A percentile compares a stretch with the other conserved stretches of the same genome.
Evolutionary conservation across 1,140 invertebrate species (phyloP).

Genomic region (Harlomillsia oculata): DNA sequence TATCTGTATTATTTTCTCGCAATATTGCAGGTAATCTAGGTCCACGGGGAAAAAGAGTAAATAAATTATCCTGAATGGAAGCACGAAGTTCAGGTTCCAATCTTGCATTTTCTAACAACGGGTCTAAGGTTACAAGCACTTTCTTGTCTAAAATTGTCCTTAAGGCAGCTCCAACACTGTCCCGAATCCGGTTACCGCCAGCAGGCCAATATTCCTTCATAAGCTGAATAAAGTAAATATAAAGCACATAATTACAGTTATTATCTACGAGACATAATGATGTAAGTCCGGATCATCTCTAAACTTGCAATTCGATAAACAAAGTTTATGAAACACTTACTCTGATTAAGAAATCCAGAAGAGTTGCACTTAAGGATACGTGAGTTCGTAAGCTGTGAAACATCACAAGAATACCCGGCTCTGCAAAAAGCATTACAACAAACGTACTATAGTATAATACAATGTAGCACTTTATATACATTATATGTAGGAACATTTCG

Average conservation of each 20-base stretch:
- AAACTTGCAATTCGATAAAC: too few species aligned
- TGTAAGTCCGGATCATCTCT: slow-evolving; percentile 10
- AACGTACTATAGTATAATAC: too few species aligned
- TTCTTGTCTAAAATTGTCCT: slow-evolving; percentile 88
- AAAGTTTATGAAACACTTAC: too few species aligned
- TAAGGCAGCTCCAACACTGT: slow-evolving; percentile 85
- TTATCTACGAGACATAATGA: not conserved
- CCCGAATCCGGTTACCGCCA: slow-evolving; percentile 69
- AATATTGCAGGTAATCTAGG: too few species aligned
- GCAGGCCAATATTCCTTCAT: slow-evolving; percentile 85
- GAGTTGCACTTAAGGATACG: slow-evolving; percentile 84
- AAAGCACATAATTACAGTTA: slow-evolving; percentile 3
- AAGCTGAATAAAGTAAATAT: slow-evolving; percentile 53
- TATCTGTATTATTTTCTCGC: too few species aligned
- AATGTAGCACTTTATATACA: too few species aligned
- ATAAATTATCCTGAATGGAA: slow-evolving; percentile 63
- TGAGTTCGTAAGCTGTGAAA: slow-evolving; percentile 93
- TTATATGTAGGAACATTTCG: too few species aligned
- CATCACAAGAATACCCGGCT: slow-evolving; percentile 97
- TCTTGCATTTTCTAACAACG: slow-evolving; percentile 86
- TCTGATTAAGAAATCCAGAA: slow-evolving; percentile 88
- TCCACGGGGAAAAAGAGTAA: slow-evolving; percentile 25
- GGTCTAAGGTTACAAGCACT: slow-evolving; percentile 76
- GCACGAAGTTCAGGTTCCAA: slow-evolving; percentile 76
- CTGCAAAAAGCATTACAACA: slow-evolving; percentile 47